Base-by-base conservation (phyloP, 2,113 vertebrate genomes). In the Chloropsis cyanopogon region DNA sequence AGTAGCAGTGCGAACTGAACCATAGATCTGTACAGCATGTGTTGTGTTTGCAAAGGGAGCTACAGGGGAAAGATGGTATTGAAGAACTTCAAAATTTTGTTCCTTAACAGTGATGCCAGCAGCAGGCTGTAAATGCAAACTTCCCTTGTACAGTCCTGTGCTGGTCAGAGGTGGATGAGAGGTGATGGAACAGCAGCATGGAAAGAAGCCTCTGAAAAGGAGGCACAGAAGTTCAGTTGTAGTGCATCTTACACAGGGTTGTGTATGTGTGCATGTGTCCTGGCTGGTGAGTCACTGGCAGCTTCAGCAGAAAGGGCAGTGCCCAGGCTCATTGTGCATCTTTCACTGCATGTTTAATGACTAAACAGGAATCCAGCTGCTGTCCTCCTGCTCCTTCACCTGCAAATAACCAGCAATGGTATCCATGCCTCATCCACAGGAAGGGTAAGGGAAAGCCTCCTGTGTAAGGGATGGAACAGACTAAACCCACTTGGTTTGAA, bases 201-300 rank as follows among this genome's bases (percentile, higher is more conserved):
- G 37, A 26, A 57, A 77, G n/a, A 41, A 68, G 5, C 14, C 22
- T 63, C 70, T 75, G 61, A 12, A 33, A 65, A 63, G 23, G 39
- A 69, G 66, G 10, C 6, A 1, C 12, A 44, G 6, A 41, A 60
- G 13, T 46, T 14, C 1, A 5, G 31, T 10, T 76, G 7, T 4
- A 37, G 53, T 35, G 9, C 1, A 1, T 49, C 28, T 83, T 35
- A 14, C 4, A 23, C 9, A 22, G 26, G 6, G 2, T 1, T 33
- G 4, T 23, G 16, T 28, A 4, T 33, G n/a, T 20, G 16, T 52
- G 2, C 0, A 0, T 9, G n/a, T 23, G 18, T 71, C 52, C 83
- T 35, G 65, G 59, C 54, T 52, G 14, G 29, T 12, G 65, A 81
- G n/a, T 73, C 54, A 23, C 49, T 4, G 6, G 65, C 78, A 82